These are phyloP conservation scores for Oxyteleia sp. DNA, from an alignment of 2,888 invertebrate species.

Conservation along the genomic window DNA sequence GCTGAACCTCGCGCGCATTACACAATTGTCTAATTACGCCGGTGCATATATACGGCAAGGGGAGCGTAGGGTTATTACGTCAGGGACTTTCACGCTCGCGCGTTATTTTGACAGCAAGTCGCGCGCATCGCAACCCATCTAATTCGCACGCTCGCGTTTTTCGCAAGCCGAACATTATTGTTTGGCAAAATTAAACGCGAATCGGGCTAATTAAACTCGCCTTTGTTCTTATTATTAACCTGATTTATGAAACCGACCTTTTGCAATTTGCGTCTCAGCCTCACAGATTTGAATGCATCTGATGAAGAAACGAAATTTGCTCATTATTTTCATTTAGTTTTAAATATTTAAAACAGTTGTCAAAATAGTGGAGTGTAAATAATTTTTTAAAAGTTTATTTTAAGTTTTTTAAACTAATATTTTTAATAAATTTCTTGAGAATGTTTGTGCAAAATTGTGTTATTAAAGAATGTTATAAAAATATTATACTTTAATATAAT, in stretches of 20 bases:
- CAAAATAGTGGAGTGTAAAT: too few relatives aligned
- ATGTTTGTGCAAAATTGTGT: too few relatives aligned
- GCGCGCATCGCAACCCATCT: slow-evolving; percentile 40
- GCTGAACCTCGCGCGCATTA: slow-evolving; percentile 49
- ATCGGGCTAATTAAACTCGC: slow-evolving; percentile 33
- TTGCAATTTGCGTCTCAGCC: slow-evolving; percentile 18
- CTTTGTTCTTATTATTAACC: slow-evolving; percentile 41
- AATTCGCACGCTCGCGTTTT: slow-evolving; percentile 64
- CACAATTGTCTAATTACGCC: slow-evolving; percentile 66
- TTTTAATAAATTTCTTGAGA: too few relatives aligned
- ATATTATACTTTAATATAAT: too few relatives aligned
- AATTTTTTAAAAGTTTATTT: too few relatives aligned
- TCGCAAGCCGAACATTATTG: slow-evolving; percentile 52
- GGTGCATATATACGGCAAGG: slow-evolving; percentile 7
- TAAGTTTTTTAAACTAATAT: too few relatives aligned
- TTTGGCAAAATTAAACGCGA: slow-evolving; percentile 24
- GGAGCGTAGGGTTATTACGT: slow-evolving; percentile 62
- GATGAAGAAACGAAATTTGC: not conserved
- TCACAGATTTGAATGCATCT: not conserved
- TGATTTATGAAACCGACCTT: slow-evolving; percentile 17
- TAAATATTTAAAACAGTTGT: too few relatives aligned
- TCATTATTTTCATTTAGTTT: too few relatives aligned
- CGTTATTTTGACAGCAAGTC: slow-evolving; percentile 61
- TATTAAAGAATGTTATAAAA: too few relatives aligned
- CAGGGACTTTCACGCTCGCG: slow-evolving; percentile 65